Evolutionary conservation across 2,797 vertebrate species (phyloP), one percentile per base, ranked within the genome.

Genomic region (Phataginus tetradactyla): DNA sequence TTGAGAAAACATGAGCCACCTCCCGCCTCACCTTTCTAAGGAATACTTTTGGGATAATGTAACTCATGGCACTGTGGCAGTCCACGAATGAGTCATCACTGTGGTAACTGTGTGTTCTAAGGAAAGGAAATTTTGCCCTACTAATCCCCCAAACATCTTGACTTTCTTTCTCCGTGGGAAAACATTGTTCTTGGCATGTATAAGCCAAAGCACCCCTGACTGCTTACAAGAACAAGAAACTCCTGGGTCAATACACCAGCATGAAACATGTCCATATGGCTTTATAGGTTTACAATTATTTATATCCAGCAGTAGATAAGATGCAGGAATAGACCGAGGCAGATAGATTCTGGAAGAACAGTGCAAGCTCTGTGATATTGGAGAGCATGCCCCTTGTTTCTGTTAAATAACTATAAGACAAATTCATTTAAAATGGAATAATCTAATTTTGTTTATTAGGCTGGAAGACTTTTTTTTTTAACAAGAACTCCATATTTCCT

Each of bases 201-300:
- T 93, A 57, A 81, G 5, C 29, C 27, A 39, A 95, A 81, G 55
- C 45, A 88, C 23, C 3, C 37, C 29, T 86, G 71, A 83, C 32
- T 49, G 37, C 85, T 96, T 90, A 91, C 68, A 88, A 59, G n/a
- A 90, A 91, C 10, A 78, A 94, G 71, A 95, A 86, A 64, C 1
- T 6, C 39, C 49, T 64, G 34, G 49, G 37, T 81, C 66, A 86
- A 93, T 61, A 90, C 15, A 80, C 1, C 53, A 87, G 32, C 61
- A 81, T 94, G 14, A 95, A 93, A 72, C 17, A 66, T 15, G 34
- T 69, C 61, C 29, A 69, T 37, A 79, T 51, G 32, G 45, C 51
- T 87, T 86, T 85, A 51, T 39, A 89, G 39, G 5, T 68, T 84
- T 68, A 45, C 49, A 57, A 29, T 78, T 96, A 79, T 90, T 89